Evolutionary conservation across 2,797 vertebrate genomes (phyloP).

Genomic region (Chelon auratus): DNA sequence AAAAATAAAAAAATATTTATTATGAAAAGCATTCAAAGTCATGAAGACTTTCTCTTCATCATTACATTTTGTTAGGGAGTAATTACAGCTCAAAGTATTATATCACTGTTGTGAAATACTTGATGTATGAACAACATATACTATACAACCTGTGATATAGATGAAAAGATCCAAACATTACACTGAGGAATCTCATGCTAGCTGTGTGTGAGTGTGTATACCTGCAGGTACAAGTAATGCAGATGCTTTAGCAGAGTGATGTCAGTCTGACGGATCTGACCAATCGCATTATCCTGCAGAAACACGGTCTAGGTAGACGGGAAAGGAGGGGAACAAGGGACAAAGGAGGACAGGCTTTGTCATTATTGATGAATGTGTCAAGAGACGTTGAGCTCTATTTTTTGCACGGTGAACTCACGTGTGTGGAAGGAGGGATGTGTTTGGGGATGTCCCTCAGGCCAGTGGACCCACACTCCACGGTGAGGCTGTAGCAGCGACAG

Average conservation of each 20-base stretch:
- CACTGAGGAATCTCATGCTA: neutral
- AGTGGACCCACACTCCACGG: slow-evolving; percentile 89
- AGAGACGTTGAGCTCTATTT: neutral
- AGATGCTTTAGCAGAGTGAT: slow-evolving; percentile 83
- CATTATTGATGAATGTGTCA: neutral
- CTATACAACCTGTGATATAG: too few relatives aligned
- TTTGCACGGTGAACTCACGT: slow-evolving; percentile 69
- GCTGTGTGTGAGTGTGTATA: slow-evolving; percentile 23
- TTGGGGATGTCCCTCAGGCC: slow-evolving; percentile 80
- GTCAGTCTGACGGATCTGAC: slow-evolving; percentile 86
- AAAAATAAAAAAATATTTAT: too few relatives aligned
- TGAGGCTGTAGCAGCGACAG: slow-evolving; percentile 90
- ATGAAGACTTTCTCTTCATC: neutral
- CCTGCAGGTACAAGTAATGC: slow-evolving; percentile 90
- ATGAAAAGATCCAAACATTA: neutral
- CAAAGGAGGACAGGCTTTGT: neutral
- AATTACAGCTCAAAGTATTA: too few relatives aligned
- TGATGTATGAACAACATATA: neutral
- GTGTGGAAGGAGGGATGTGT: slow-evolving; percentile 83
- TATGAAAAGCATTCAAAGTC: neutral
- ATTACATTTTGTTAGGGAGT: neutral
- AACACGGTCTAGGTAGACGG: slow-evolving; percentile 87
- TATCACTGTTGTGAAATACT: too few relatives aligned
- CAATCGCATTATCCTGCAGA: slow-evolving; percentile 91
- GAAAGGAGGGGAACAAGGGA: slow-evolving; percentile 6